These are phyloP conservation scores for Triops longicaudatus DNA, from an alignment of 1,140 invertebrate genomes.

Conservation along the genomic window DNA sequence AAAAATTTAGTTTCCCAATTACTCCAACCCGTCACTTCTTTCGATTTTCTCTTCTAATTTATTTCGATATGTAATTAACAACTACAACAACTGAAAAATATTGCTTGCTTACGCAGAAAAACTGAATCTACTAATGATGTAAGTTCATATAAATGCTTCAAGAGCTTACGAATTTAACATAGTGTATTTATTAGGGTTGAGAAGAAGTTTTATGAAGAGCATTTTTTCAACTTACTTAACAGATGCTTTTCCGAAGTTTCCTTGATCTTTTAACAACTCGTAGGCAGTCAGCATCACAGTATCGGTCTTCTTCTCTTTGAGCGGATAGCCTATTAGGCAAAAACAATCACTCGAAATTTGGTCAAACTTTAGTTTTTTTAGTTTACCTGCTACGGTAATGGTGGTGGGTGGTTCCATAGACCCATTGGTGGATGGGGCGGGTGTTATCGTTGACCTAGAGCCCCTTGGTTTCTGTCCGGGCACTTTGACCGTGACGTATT, in stretches of 20 bases:
- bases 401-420: constrained; percentile 44
- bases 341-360: not conserved
- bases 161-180: too few species aligned
- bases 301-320: constrained; percentile 52
- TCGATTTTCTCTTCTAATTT: too few species aligned
- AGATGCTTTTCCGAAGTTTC: not conserved
- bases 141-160: too few species aligned
- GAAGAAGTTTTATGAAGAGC: too few species aligned
- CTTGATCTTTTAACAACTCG: constrained; percentile 57
- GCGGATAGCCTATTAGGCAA: not conserved
- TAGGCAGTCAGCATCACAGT: constrained; percentile 59
- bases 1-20: not conserved
- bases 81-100: too few species aligned
- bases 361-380: not conserved
- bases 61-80: too few species aligned
- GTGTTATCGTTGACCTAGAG: constrained; percentile 68
- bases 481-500: constrained; percentile 95
- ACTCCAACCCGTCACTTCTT: too few species aligned
- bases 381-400: not conserved
- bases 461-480: constrained; percentile 87
- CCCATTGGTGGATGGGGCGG: constrained; percentile 44
- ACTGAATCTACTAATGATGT: too few species aligned
- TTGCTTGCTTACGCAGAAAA: too few species aligned
- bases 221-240: not conserved
- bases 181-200: too few species aligned